Percentiles rank a stretch among this genome's conserved stretches.
These are phyloP conservation scores for Pavo muticus DNA, from an alignment of 2,113 vertebrate species.

Conservation along the genomic window DNA sequence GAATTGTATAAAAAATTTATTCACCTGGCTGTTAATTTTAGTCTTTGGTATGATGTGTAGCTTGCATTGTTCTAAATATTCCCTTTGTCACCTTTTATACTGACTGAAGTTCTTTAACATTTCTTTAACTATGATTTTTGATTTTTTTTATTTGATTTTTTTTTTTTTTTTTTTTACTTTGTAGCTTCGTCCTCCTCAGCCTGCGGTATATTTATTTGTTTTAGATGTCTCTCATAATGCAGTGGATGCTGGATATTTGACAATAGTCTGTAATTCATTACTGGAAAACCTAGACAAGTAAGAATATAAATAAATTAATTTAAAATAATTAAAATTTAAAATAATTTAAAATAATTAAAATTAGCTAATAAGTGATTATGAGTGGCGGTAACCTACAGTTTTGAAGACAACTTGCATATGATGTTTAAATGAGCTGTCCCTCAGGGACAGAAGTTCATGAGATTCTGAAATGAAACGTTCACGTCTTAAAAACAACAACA, in stretches of 20 bases:
- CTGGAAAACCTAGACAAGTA: slow-evolving; percentile 96
- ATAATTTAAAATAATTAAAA: not conserved
- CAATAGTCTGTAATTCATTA: slow-evolving; percentile 90
- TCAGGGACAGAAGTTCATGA: not conserved
- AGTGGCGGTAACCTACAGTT: not conserved
- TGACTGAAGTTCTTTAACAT: not conserved
- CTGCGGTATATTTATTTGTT: slow-evolving; percentile 95
- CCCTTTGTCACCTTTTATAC: not conserved
- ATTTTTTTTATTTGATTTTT: not conserved
- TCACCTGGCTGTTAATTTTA: not conserved
- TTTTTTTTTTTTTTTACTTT: slow-evolving; percentile 49
- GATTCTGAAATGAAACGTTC: not conserved
- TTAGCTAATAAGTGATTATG: not conserved
- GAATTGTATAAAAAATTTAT: not conserved
- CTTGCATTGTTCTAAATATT: not conserved
- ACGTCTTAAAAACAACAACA: not conserved
- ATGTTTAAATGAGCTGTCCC: not conserved
- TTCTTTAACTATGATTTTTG: slow-evolving; percentile 25
- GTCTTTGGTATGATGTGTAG: not conserved
- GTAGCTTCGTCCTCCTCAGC: slow-evolving; percentile 95
- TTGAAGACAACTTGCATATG: not conserved
- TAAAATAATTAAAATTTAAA: not conserved
- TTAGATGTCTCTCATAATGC: slow-evolving; percentile 97
- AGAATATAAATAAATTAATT: slow-evolving; percentile 64
- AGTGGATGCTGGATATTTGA: slow-evolving; percentile 94